Percentiles rank a stretch among this genome's conserved stretches.
Conservation (phyloP, 2,113 vertebrate species). For the Jacana jacana region DNA sequence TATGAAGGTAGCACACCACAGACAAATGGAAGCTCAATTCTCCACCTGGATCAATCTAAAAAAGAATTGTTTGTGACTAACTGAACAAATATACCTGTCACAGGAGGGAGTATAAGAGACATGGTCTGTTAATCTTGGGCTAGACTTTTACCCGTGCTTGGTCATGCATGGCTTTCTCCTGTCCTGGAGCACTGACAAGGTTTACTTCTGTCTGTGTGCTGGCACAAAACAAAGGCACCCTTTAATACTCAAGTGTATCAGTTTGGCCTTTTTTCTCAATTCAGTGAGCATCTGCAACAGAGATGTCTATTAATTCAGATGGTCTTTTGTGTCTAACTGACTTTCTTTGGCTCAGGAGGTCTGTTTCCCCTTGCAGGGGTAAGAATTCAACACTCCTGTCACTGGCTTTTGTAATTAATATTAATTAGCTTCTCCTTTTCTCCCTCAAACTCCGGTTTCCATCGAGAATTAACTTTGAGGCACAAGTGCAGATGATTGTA, state of each 20-base stretch:
- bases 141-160: neutral
- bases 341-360: neutral
- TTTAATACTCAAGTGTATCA: neutral
- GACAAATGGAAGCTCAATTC: neutral
- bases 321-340: neutral
- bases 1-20: fast-evolving
- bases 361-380: neutral
- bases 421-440: neutral
- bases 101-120: neutral
- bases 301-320: neutral
- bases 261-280: neutral
- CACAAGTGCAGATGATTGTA: neutral
- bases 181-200: neutral
- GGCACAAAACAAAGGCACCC: neutral
- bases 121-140: fast-evolving
- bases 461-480: neutral
- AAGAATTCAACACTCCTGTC: neutral
- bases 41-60: neutral
- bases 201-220: neutral
- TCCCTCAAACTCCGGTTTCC: neutral
- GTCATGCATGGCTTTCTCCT: neutral
- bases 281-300: neutral
- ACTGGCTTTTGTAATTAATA: constrained; percentile 12
- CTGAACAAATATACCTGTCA: fast-evolving
- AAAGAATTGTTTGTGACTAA: neutral